phyloP scores from a whole-genome alignment of 2,888 invertebrate genomes.

The Listrodromus nycthemerus region DNA sequence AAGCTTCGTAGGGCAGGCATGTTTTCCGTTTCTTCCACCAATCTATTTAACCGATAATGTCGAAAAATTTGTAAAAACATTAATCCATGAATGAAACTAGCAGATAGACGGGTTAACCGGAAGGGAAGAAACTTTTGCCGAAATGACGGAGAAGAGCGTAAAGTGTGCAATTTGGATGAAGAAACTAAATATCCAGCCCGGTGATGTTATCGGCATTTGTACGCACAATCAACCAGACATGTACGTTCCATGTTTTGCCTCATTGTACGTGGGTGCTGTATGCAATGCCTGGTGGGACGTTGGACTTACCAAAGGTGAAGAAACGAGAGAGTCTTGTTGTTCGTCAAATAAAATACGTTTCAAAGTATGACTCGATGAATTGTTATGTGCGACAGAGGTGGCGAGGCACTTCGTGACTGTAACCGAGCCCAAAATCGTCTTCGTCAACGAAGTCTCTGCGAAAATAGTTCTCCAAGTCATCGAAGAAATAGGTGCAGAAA shows the following conservation, averaged over 20 bases:
- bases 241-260: conserved; percentile 75
- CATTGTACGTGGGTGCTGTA: conserved; percentile 67
- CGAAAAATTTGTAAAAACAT: conserved; percentile 74
- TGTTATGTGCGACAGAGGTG: conserved; percentile 67
- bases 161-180: conserved; percentile 79
- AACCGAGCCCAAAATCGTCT: conserved; percentile 76
- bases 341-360: conserved; percentile 20
- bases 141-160: conserved; percentile 73
- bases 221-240: conserved; percentile 74
- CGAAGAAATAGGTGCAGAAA: conserved; percentile 64
- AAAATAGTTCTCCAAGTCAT: conserved; percentile 63
- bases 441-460: conserved; percentile 66
- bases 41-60: conserved; percentile 55
- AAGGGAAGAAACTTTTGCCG: conserved; percentile 68
- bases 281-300: conserved; percentile 76
- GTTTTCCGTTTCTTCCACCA: conserved; percentile 64
- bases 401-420: conserved; percentile 73
- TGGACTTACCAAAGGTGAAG: conserved; percentile 72
- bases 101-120: conserved; percentile 75
- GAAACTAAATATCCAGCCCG: conserved; percentile 71
- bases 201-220: conserved; percentile 75
- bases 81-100: conserved; percentile 72
- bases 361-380: conserved; percentile 40
- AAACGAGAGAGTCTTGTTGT: not conserved
- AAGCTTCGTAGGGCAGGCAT: conserved; percentile 71